phyloP scores from a whole-genome alignment of 2,113 vertebrate species.

The Cercopithecus mona region DNA sequence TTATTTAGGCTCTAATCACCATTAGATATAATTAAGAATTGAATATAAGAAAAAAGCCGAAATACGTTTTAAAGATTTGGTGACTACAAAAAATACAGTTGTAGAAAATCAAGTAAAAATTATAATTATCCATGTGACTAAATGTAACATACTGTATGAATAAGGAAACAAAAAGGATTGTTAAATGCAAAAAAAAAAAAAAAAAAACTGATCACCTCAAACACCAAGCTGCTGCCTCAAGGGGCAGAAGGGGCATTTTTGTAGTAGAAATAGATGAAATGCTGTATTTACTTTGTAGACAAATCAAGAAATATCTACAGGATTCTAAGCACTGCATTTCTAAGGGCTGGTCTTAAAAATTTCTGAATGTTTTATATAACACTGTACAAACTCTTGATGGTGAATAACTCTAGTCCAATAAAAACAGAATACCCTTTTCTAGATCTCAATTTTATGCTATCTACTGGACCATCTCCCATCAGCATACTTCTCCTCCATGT shows the following conservation, averaged over 20 bases:
- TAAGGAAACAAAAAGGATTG: neutral
- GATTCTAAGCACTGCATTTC: constrained; percentile 16
- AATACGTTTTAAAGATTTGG: neutral
- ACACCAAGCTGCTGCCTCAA: neutral
- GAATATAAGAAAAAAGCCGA: neutral
- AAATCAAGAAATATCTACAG: constrained; percentile 22
- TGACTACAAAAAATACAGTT: neutral
- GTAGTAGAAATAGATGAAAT: constrained; percentile 40
- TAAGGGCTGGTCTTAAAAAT: neutral
- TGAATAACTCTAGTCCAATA: neutral
- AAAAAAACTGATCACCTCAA: neutral
- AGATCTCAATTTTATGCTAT: neutral
- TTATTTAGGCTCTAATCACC: neutral
- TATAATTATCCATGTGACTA: neutral
- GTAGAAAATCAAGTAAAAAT: neutral
- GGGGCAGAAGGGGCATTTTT: neutral
- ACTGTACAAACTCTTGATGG: neutral
- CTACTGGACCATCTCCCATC: neutral
- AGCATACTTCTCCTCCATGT: neutral
- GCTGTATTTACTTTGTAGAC: neutral
- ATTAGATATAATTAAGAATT: neutral
- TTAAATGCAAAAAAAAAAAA: neutral
- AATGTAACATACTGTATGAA: neutral
- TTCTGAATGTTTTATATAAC: neutral
- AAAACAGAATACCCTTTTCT: neutral